phyloP scores from a whole-genome alignment of 2,797 vertebrate species.

The Epinephelus malabaricus region DNA sequence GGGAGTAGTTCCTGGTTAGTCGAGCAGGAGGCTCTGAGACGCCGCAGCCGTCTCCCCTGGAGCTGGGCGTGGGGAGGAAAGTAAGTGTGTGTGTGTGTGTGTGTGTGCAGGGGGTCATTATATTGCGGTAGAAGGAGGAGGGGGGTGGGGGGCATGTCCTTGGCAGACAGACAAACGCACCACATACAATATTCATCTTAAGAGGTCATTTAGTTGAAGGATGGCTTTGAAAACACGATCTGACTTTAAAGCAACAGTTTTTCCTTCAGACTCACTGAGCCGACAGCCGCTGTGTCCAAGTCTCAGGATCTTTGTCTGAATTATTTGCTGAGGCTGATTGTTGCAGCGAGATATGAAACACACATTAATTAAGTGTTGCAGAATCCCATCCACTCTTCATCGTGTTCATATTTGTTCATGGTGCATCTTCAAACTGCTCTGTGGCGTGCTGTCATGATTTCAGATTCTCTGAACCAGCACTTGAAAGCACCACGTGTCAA shows the following conservation, averaged over 20 bases:
- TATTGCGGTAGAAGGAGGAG: conserved; percentile 30
- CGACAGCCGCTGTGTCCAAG: not conserved
- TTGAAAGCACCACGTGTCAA: not conserved
- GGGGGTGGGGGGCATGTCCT: conserved; percentile 41
- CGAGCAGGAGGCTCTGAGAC: conserved; percentile 74
- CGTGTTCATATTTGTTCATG: not conserved
- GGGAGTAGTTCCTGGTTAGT: conserved; percentile 74
- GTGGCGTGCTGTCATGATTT: not conserved
- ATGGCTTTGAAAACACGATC: conserved; percentile 10
- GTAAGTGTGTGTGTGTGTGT: conserved; percentile 22
- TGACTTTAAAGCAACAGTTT: conserved; percentile 15
- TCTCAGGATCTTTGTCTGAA: not conserved
- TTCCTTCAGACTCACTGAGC: not conserved
- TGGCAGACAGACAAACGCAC: conserved; percentile 56
- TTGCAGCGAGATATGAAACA: not conserved
- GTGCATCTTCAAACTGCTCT: not conserved
- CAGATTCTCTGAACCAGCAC: not conserved
- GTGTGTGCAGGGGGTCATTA: conserved; percentile 54
- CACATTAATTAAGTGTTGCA: not conserved
- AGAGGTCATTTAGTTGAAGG: conserved; percentile 16
- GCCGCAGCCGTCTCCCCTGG: conserved; percentile 74
- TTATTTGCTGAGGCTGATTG: not conserved
- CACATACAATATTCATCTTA: conserved; percentile 43
- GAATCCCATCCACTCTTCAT: not conserved
- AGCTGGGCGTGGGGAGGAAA: conserved; percentile 71